Evolutionary conservation across 2,888 invertebrate species (phyloP), one percentile per base, ranked within the genome.

Genomic region (Therioaphis trifolii): DNA sequence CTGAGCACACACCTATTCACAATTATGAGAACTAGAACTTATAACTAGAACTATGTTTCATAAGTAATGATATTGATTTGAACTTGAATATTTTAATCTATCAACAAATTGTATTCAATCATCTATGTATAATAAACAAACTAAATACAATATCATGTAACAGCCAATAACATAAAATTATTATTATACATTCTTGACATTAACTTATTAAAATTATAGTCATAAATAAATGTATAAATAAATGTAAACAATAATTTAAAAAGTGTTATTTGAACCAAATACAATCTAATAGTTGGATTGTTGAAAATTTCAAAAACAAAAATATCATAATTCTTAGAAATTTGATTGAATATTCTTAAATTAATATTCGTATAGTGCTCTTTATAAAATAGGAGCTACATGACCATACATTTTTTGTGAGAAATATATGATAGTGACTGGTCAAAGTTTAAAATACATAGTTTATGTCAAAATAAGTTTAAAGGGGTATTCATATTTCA

Each of bases 321-420:
- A 5, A 58, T 9, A 24, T 58, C 21, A 11, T 58, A 58, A 21
- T 58, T 21, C 21, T 58, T 24, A 24, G 21, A 58, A 58, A 24
- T n/a, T 21, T 58, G 9, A 58, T 21, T 24, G 43, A 24, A 72
- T 72, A 52, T 35, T 49, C 76, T 77, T 66, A 66, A 52, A 66
- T 49, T 11, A 66, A 43, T n/a, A 27, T 76, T 46, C 11, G 27
- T 46, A n/a, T 1, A 68, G 77, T 78, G 77, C 77, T 40, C 46
- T 78, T 35, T 66, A 77, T n/a, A n/a, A n/a, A 0, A 55, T 52
- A 49, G 27, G n/a, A 77, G 66, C 66, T 66, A 78, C 35, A 52
- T 18, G 4, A 43, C 18, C 58, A 14, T 24, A 43, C 24, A 27
- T 24, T 14, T 58, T 75, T 35, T 58, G 55, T 35, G 52, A 75